phyloP scores from a whole-genome alignment of 1,140 invertebrate genomes.

The Brachionus manjavacas region DNA sequence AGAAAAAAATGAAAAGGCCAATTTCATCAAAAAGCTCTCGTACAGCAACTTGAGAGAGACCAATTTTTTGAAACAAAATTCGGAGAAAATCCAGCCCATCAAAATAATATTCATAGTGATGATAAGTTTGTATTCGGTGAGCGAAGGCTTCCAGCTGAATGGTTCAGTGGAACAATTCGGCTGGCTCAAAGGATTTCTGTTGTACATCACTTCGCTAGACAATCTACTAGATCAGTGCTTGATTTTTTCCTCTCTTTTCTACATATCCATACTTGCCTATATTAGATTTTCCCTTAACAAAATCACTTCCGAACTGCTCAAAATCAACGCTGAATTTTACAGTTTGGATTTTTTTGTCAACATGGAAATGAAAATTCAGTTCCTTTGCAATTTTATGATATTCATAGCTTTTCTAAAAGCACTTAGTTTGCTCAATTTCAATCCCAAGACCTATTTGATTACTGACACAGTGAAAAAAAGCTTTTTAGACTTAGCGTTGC shows the following conservation, averaged over 20 bases:
- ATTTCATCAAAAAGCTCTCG: background rate
- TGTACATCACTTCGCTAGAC: background rate
- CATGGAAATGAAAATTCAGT: background rate
- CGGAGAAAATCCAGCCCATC: background rate
- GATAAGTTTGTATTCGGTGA: background rate
- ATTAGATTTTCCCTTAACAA: background rate
- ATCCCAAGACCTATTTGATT: conserved; percentile 32
- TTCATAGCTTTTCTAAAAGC: conserved; percentile 26
- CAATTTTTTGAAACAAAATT: background rate
- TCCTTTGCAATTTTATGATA: conserved; percentile 24
- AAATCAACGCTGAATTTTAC: background rate
- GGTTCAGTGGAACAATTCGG: background rate
- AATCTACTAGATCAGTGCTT: background rate
- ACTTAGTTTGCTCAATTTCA: background rate
- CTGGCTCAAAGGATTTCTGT: background rate
- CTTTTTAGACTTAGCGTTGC: background rate
- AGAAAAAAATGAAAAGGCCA: background rate
- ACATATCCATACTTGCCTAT: background rate
- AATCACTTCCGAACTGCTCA: background rate
- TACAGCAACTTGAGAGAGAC: background rate
- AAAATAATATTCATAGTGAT: background rate
- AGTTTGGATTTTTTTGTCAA: conserved; percentile 2
- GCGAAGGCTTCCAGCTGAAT: background rate
- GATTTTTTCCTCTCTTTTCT: background rate
- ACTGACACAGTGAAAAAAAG: background rate